A percentile compares a stretch with the other conserved stretches of the same genome.
Evolutionary conservation across 2,113 vertebrate genomes (phyloP).

Genomic region (Romanogobio albipinnatus): DNA sequence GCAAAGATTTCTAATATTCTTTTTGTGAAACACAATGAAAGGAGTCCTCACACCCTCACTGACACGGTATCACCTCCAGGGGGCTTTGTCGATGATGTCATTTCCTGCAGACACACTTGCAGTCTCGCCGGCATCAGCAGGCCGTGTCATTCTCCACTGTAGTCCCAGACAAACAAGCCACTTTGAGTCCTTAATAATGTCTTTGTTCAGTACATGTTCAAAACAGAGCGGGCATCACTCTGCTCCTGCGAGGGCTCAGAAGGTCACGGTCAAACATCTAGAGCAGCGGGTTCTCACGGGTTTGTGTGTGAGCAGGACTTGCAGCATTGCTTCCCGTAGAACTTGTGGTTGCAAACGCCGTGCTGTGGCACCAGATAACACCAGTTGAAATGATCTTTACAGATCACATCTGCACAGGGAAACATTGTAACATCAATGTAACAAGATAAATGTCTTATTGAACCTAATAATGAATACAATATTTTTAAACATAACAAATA

Average conservation of each 20-base stretch:
- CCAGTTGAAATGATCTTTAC: conserved; percentile 80
- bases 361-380: conserved; percentile 86
- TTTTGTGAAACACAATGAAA: not conserved
- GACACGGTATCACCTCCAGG: not conserved
- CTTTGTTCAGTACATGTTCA: not conserved
- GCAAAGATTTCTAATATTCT: not conserved
- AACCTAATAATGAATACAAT: too few species aligned
- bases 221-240: not conserved
- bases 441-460: not conserved
- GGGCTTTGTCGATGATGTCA: not conserved
- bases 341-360: conserved; percentile 82
- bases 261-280: not conserved
- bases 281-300: conserved; percentile 67
- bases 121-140: not conserved
- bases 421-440: not conserved
- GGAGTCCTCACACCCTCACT: not conserved
- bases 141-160: not conserved
- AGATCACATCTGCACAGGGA: conserved; percentile 61
- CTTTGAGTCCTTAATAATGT: conserved; percentile 20
- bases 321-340: conserved; percentile 87
- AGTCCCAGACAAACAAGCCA: not conserved
- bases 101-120: not conserved
- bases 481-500: too few species aligned
- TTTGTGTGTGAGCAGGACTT: conserved; percentile 82
- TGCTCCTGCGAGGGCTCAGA: conserved; percentile 8